phyloP scores from a whole-genome alignment of 92 coral and sea anemone genomes.

The Palythoa grandiflora region DNA sequence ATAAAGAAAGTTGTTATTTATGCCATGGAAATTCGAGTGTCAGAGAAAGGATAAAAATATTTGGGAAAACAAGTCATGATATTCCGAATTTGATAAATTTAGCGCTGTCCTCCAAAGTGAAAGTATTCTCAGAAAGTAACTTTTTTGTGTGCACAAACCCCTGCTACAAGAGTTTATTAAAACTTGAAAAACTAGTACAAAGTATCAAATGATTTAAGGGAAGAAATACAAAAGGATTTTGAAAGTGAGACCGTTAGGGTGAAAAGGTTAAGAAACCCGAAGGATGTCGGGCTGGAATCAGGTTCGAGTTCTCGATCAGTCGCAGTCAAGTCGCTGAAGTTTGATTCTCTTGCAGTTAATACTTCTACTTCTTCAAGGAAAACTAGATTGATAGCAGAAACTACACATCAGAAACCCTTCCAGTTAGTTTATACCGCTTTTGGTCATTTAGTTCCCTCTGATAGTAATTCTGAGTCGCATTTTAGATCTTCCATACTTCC shows the following conservation, averaged over 20 bases:
- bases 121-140: conserved; percentile 50
- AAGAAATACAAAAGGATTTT: conserved; percentile 26
- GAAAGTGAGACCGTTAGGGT: conserved; percentile 19
- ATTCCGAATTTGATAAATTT: conserved; percentile 25
- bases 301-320: conserved; percentile 3
- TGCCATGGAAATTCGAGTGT: too few relatives aligned
- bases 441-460: neutral
- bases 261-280: conserved; percentile 31
- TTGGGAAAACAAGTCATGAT: conserved; percentile 30
- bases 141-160: conserved; percentile 58
- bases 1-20: too few relatives aligned
- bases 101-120: conserved; percentile 34
- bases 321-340: conserved; percentile 10
- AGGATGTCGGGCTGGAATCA: neutral
- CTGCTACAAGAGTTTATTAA: conserved; percentile 53
- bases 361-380: conserved; percentile 4
- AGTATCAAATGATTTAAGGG: conserved; percentile 15
- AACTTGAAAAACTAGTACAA: conserved; percentile 30
- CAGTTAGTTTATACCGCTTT: conserved; percentile 1
- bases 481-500: neutral
- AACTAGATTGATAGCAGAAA: neutral
- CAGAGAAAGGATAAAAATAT: conserved; percentile 42
- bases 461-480: neutral
- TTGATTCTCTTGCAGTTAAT: neutral
- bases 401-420: neutral